phyloP scores from a whole-genome alignment of 2,113 vertebrate genomes.

The Elephas maximus region DNA sequence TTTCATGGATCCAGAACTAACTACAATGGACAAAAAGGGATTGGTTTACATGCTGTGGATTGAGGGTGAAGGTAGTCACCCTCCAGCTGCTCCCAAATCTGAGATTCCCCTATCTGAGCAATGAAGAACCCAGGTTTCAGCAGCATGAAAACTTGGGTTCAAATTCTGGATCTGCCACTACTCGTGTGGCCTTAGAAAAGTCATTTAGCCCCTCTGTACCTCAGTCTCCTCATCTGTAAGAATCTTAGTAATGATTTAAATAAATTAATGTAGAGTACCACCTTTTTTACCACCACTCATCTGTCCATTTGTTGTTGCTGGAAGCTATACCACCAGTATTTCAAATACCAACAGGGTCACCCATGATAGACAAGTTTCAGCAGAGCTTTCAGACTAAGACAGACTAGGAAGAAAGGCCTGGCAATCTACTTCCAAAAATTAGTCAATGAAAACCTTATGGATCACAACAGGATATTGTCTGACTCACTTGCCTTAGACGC shows the following conservation, averaged over 20 bases:
- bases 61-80: not conserved
- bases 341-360: too few species aligned
- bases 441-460: too few species aligned
- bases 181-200: not conserved
- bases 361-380: too few species aligned
- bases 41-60: accelerated
- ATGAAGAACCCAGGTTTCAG: not conserved
- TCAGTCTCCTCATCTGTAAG: not conserved
- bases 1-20: not conserved
- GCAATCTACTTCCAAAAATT: not conserved
- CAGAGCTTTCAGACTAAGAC: not conserved
- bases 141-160: not conserved
- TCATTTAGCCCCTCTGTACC: not conserved
- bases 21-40: not conserved
- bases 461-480: too few species aligned
- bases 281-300: not conserved
- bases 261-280: not conserved
- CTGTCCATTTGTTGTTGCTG: not conserved
- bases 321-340: not conserved
- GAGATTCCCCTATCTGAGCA: not conserved
- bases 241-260: not conserved
- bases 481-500: too few species aligned
- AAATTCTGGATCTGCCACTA: not conserved
- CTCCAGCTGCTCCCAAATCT: accelerated
- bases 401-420: not conserved